Base-by-base conservation (phyloP, 1,140 invertebrate genomes). In the Scaptomyza hsui region DNA sequence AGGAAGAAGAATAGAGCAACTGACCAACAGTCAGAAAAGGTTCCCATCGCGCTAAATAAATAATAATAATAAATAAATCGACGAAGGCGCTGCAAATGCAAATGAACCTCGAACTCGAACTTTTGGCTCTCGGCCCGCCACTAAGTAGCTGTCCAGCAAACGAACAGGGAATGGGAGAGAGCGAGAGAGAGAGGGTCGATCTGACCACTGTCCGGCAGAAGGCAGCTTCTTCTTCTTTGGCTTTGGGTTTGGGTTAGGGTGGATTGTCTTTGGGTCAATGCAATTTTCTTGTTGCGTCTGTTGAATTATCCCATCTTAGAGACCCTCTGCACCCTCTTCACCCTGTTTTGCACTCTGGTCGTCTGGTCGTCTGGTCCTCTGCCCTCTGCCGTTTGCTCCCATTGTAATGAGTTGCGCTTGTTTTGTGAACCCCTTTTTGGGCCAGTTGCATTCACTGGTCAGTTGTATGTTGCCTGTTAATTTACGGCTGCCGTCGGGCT, bases 331-430 rank as follows among this genome's bases (percentile, higher is more conserved):
- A 41, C 21, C 51, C 51, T 32, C 3, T 13, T 4, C n/a, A 26
- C 13, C 48, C 49, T 45, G 19, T 37, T 16, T 9, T 44, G 12
- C 37, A 18, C 19, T 12, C 7, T 26, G 26, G 29, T 26, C 26
- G 21, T n/a, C n/a, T n/a, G n/a, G n/a, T n/a, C n/a, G n/a, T n/a
- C n/a, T n/a, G n/a, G n/a, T 21, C 37, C 47, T 48, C n/a, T 49
- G 65, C 55, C 67, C 61, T 51, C 53, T 56, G 67, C 60, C 61
- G 61, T 48, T 51, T 83, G 79, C 79, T 83, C 79, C 62, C 65
- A 83, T 83, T 83, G 68, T 83, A 83, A 83, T 83, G 80, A 78
- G 80, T 64, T 70, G 63, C 41, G 63, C 55, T 60, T 18, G 63
- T 74, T 75, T 65, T 51, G 7, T 9, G 26, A 7, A 29, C 62